Evolutionary conservation across 2,888 invertebrate species (phyloP), one percentile per base, ranked within the genome.

Genomic region (Xestia xanthographa): DNA sequence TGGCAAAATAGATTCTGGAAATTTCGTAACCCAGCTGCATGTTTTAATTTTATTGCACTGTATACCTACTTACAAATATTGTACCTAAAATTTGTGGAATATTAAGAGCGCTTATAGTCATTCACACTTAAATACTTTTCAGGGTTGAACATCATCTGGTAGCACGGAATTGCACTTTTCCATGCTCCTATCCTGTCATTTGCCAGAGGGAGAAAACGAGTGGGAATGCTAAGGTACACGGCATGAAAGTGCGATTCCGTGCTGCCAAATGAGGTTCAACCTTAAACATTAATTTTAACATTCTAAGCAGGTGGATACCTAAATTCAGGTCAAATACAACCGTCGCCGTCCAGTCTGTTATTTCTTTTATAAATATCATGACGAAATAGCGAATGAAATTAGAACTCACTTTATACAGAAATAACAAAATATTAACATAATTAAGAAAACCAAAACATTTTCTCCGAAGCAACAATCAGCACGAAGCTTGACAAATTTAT

Each of bases 401-500:
- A 70, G 60, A 79, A 50, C 17, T 38, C 50, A 29, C 29, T 80
- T 14, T 56, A 63, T 53, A 60, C 65, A 68, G n/a, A 60, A 38
- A 72, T 5, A 29, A 41, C 5, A 63, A 34, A 67, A 68, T 48
- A 82, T 56, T n/a, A 53, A 53, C n/a, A 72, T 45, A 73, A 67
- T 81, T 81, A 62, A 68, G 53, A 82, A 60, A 77, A 58, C 56
- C 38, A 83, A 66, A 83, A 81, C 66, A 69, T 79, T 72, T 65
- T 58, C 53, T 53, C 26, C 34, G 20, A 26, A 53, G n/a, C 34
- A 29, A 43, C 50, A 74, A 58, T 70, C 60, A 66, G 17, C 58
- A 62, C 29, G 43, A 73, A 68, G 66, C 66, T 83, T 75, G 75
- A 83, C 67, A 86, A 75, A 74, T 83, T 73, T 83, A 80, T 68